Evolutionary conservation across 53 echinoderm and acorn worm species (phyloP).

Genomic region (Antedon mediterranea): DNA sequence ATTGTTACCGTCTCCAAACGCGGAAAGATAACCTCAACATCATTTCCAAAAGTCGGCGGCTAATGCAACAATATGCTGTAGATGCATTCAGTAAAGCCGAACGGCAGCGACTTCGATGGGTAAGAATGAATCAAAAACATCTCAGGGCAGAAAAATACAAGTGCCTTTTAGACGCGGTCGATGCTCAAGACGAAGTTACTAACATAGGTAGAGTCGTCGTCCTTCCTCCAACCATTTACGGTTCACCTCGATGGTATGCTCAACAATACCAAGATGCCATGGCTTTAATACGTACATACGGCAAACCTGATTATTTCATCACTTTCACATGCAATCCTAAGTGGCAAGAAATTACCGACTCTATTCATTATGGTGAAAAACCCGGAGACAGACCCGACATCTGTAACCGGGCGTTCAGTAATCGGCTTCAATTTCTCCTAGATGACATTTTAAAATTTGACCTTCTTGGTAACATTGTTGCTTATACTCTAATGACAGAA

Average conservation of each 20-base stretch:
- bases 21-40: too few species aligned
- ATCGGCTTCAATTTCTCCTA: neutral
- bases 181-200: slow-evolving; percentile 7
- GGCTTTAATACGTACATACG: slow-evolving; percentile 39
- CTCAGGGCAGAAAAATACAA: slow-evolving; percentile 30
- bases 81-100: slow-evolving; percentile 21
- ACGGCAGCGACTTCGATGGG: slow-evolving; percentile 1
- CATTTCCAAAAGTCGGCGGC: neutral
- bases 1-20: too few species aligned
- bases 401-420: neutral
- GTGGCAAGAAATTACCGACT: slow-evolving; percentile 31
- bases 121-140: slow-evolving; percentile 8
- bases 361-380: neutral
- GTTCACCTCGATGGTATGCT: slow-evolving; percentile 26
- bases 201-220: slow-evolving; percentile 16
- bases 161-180: neutral
- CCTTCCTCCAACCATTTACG: slow-evolving; percentile 14
- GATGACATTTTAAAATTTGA: neutral
- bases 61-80: slow-evolving; percentile 8
- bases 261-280: slow-evolving; percentile 28
- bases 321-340: slow-evolving; percentile 38
- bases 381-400: slow-evolving; percentile 2
- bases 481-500: neutral
- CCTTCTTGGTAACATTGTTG: neutral
- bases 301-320: slow-evolving; percentile 35